Evolutionary conservation across 2,888 invertebrate genomes (phyloP), one percentile per base, ranked within the genome.

Genomic region (Clanis bilineata): DNA sequence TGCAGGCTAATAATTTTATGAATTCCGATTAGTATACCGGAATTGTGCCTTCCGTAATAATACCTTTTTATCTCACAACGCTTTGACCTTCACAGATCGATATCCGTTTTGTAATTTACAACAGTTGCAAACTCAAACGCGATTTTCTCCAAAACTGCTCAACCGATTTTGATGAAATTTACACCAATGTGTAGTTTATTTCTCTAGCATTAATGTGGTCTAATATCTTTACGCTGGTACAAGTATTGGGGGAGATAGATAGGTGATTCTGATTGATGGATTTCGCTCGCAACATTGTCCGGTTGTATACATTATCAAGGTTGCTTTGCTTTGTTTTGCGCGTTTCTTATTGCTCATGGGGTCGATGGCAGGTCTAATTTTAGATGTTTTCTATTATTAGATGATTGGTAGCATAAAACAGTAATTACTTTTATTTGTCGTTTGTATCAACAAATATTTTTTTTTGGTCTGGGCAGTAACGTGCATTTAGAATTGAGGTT

Each of bases 21-120:
- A 32, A 51, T 51, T 51, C 51, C 32, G 28, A 32, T 51, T 51
- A 32, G 28, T 9, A 36, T 51, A 10, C 51, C 51, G 51, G 51
- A 51, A 32, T 32, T 51, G 10, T 51, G 3, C 51, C 51, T 51
- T 51, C 51, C 51, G 51, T 51, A 51, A 51, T 18, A 51, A 22
- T 43, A 44, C 55, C 21, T 5, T 21, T 64, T 22, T 44, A 12
- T 21, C 43, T 15, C n/a, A 10, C 0, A 1, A 9, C 28, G 51
- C 18, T 32, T 51, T 51, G 51, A 18, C 51, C 51, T 51, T 32
- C 18, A 4, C 1, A 7, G 1, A 18, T 0, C 6, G 15, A 51
- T 51, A 51, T 32, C 47, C 47, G 47, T 51, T 25, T 23, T 4
- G 6, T 10, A 9, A 51, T 18, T 32, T 15, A 32, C 15, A 28